Evolutionary conservation across 2,888 invertebrate species (phyloP), one percentile per base, ranked within the genome.

Genomic region (Drosophila lacicola): DNA sequence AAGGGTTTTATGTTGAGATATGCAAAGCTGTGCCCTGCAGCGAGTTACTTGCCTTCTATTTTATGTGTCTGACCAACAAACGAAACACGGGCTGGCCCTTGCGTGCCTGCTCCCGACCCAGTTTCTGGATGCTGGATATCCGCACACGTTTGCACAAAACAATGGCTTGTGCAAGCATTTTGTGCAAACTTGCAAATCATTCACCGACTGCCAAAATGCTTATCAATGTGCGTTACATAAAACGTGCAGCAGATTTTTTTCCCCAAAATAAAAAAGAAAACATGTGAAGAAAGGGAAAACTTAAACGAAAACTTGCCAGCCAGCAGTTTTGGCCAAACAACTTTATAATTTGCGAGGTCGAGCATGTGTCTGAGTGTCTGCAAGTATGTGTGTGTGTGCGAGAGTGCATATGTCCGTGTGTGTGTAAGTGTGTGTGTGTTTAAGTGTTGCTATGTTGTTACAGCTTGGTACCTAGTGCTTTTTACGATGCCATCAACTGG

Each of bases 101-200:
- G 2, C 0, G 17, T 11, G 36, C 6, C 19, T 19, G 3, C 8
- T 4, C 5, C n/a, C 19, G 11, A n/a, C 42, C 11, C 36, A 44
- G 14, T 53, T 61, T 61, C 42, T 17, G 17, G 47, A 29, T 36
- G 46, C 62, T 39, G 34, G 57, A 66, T 61, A 68, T 70, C 62
- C 67, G 82, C 79, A 72, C 55, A 85, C 86, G 88, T 88, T 80
- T 62, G 86, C 82, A 82, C 56, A 80, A 82, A 82, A 71, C 76
- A 67, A 13, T 61, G 66, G 54, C 71, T 56, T 77, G 57, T 62
- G 54, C 64, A 42, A 65, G 71, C 49, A 69, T 74, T 83, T 83
- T 83, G 88, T 82, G 83, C 83, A 80, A 86, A 83, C 83, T 83
- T 88, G 88, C 83, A 88, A 83, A 83, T 83, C 83, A 86, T 88